These are phyloP conservation scores for Otolemur crassicaudatus DNA, from an alignment of 2,797 vertebrate genomes.

Conservation along the genomic window DNA sequence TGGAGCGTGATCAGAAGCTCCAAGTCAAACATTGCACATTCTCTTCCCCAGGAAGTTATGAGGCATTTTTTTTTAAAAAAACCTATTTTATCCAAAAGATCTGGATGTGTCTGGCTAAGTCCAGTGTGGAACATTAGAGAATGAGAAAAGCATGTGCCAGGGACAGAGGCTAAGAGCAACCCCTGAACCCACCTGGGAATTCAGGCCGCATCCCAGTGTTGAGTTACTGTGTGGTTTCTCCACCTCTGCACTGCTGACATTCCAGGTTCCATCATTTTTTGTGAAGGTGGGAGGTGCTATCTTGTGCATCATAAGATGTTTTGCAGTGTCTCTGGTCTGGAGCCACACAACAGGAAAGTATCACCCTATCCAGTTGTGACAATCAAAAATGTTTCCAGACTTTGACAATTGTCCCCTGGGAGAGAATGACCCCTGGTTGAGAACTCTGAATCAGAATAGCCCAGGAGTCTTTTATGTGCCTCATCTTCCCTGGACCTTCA, in stretches of 20 bases:
- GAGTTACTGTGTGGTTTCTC: not conserved
- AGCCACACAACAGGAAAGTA: not conserved
- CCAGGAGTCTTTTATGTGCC: too few species aligned
- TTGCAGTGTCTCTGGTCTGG: not conserved
- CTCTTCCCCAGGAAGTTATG: slow-evolving; percentile 19
- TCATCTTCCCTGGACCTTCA: not conserved
- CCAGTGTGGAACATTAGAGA: slow-evolving; percentile 3
- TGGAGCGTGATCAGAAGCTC: slow-evolving; percentile 28
- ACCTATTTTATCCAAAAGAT: not conserved
- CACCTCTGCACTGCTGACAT: not conserved
- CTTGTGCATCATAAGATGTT: not conserved
- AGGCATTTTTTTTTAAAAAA: not conserved
- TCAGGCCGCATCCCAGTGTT: not conserved
- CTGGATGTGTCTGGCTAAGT: slow-evolving; percentile 5
- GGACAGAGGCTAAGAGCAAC: not conserved
- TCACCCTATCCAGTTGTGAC: not conserved
- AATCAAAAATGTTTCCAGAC: not conserved
- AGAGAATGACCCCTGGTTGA: not conserved
- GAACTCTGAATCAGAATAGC: not conserved
- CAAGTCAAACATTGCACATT: not conserved
- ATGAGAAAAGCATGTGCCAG: not conserved
- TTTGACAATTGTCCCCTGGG: not conserved
- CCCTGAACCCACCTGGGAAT: not conserved
- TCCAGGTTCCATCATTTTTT: not conserved
- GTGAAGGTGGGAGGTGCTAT: too few species aligned